phyloP scores from a whole-genome alignment of 2,113 vertebrate genomes.

The Podarcis muralis region DNA sequence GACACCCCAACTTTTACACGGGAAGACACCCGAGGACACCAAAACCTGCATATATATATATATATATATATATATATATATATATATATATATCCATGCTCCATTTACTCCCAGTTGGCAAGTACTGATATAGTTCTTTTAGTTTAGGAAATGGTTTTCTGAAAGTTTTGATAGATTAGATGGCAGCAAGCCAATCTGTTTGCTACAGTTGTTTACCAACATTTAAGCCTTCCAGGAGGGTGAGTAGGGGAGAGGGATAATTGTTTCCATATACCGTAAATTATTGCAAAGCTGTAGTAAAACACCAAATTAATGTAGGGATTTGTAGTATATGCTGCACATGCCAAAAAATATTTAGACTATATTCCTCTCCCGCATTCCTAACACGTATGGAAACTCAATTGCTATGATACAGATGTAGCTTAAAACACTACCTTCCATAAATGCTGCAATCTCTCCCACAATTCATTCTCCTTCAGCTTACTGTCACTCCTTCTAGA shows the following conservation, averaged over 20 bases:
- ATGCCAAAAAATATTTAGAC: conserved; percentile 45
- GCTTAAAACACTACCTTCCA: conserved; percentile 89
- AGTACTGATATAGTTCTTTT: not conserved
- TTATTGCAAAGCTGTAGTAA: conserved; percentile 43
- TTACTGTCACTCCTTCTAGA: conserved; percentile 57
- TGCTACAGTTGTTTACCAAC: conserved; percentile 16
- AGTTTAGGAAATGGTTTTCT: conserved; percentile 17
- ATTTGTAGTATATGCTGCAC: conserved; percentile 32
- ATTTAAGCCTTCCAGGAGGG: not conserved
- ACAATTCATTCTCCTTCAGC: conserved; percentile 72
- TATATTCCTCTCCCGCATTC: conserved; percentile 57
- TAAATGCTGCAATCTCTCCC: conserved; percentile 80
- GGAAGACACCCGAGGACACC: too few species aligned
- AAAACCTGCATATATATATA: too few species aligned
- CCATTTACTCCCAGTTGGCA: conserved; percentile 24
- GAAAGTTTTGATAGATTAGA: conserved; percentile 31
- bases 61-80: too few species aligned
- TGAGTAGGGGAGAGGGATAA: not conserved
- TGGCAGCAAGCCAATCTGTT: not conserved
- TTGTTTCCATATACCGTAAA: not conserved
- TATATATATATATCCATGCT: not conserved
- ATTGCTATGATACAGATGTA: conserved; percentile 64
- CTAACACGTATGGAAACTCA: conserved; percentile 57
- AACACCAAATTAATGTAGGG: conserved; percentile 45
- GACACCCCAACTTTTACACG: too few species aligned